A percentile compares a stretch with the other conserved stretches of the same genome.
These are phyloP conservation scores for Melitaea athalia DNA, from an alignment of 2,888 invertebrate species.

Conservation along the genomic window DNA sequence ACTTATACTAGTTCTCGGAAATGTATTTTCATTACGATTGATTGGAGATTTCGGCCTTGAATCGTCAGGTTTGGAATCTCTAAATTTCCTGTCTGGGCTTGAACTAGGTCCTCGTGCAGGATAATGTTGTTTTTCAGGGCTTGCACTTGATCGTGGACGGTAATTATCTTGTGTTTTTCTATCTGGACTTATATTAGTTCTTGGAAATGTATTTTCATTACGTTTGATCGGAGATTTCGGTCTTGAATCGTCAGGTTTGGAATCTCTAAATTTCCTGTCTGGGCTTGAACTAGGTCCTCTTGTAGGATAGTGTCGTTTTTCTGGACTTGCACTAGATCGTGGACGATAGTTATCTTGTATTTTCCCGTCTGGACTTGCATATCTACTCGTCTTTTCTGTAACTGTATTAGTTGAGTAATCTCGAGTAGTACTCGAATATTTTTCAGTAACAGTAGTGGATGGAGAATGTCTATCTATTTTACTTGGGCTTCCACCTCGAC, in stretches of 20 bases:
- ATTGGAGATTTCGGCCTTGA: slow-evolving; percentile 41
- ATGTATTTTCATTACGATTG: slow-evolving; percentile 37
- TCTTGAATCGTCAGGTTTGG: slow-evolving; percentile 35
- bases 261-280: slow-evolving; percentile 42
- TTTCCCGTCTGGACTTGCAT: slow-evolving; percentile 56
- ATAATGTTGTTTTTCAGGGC: slow-evolving; percentile 61
- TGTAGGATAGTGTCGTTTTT: slow-evolving; percentile 52
- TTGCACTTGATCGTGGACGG: slow-evolving; percentile 54
- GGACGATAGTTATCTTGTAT: slow-evolving; percentile 49
- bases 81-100: slow-evolving; percentile 52
- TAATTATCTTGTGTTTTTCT: slow-evolving; percentile 51
- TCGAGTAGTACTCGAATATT: slow-evolving; percentile 57
- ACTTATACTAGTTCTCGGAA: slow-evolving; percentile 45
- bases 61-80: slow-evolving; percentile 31
- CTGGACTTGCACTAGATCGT: slow-evolving; percentile 61
- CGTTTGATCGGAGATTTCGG: slow-evolving; percentile 41
- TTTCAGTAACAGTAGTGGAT: slow-evolving; percentile 56
- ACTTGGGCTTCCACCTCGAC: slow-evolving; percentile 63
- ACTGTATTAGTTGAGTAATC: slow-evolving; percentile 57
- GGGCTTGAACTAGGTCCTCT: slow-evolving; percentile 53
- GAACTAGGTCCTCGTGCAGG: slow-evolving; percentile 45
- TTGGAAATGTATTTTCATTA: slow-evolving; percentile 39
- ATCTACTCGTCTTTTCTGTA: slow-evolving; percentile 56
- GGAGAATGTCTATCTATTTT: slow-evolving; percentile 65
- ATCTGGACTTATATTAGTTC: slow-evolving; percentile 51